Percentiles rank a stretch among this genome's conserved stretches.
Evolutionary conservation across 2,888 invertebrate species (phyloP).

Genomic region (Elmis aenea): DNA sequence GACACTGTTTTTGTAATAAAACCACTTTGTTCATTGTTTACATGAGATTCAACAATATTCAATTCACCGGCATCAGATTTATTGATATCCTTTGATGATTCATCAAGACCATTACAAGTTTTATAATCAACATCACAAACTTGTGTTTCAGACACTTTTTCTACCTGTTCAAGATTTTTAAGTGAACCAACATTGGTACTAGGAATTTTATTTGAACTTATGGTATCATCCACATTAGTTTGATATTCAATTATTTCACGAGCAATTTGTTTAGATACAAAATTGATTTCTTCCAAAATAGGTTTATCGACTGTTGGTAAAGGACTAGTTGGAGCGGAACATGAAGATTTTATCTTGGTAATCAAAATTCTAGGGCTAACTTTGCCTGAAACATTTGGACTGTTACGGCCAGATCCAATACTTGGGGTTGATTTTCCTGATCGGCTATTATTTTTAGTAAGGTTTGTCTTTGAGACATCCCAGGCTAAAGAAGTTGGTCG

Average conservation of each 20-base stretch:
- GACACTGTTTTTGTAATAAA: neutral
- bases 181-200: neutral
- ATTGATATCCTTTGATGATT: no score
- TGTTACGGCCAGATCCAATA: conserved; percentile 54
- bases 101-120: no score
- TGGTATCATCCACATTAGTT: conserved; percentile 29
- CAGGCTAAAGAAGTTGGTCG: conserved; percentile 88
- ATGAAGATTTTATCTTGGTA: conserved; percentile 28
- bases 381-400: conserved; percentile 57
- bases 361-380: conserved; percentile 57
- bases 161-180: no score
- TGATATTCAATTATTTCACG: no score
- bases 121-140: no score
- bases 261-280: no score
- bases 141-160: no score
- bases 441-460: conserved; percentile 38
- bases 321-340: conserved; percentile 45
- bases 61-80: neutral
- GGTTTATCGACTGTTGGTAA: conserved; percentile 32
- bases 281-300: conserved; percentile 31
- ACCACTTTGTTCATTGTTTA: neutral
- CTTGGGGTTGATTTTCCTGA: conserved; percentile 48
- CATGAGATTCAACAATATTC: neutral
- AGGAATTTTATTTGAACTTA: neutral
- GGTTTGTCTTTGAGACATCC: conserved; percentile 87